Evolutionary conservation across 2,797 vertebrate genomes (phyloP), one percentile per base, ranked within the genome.

Genomic region (Leptodactylus fallax): DNA sequence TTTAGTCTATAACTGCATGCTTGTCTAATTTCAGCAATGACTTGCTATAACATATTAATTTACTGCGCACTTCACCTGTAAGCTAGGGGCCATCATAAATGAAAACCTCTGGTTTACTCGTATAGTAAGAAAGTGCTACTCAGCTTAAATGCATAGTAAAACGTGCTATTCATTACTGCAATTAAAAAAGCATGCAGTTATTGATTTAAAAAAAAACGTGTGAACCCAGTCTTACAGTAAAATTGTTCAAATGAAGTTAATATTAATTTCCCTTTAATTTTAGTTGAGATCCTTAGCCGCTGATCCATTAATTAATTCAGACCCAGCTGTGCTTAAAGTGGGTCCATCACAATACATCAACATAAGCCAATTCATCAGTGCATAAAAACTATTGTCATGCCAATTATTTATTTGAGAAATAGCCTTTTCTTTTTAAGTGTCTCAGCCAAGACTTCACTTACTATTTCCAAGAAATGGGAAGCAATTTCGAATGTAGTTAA

Each of bases 251-350:
- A 77, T 77, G 21, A 77, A 53, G 49, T 77, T 53, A 49, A 77
- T 5, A 23, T 77, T n/a, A 77, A 77, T 83, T 67, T 49, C n/a
- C 23, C 56, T 85, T 77, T 19, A 23, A 25, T 85, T 77, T n/a
- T 61, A 60, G 21, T 85, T 61, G 21, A 14, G 7, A 49, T 85
- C 58, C 27, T 83, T 25, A 83, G 71, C 71, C 47, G 71, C 27
- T 61, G 27, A 49, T 63, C 60, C 71, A 60, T 74, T 77, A 49
- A 85, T 85, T 76, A 76, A 61, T 85, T 74, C 56, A 61, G 56
- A 25, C 83, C 56, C 83, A 85, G 83, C 83, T 85, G 83, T 85
- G 83, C 69, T 85, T 77, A 2, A 76, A 77, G 83, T 85, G 83
- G 71, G 47, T 45, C 56, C 69, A 85, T 85, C 83, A 85, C 55